Evolutionary conservation across 1,140 invertebrate species (phyloP), one percentile per base, ranked within the genome.

Genomic region (Hylyphantes graminicola): DNA sequence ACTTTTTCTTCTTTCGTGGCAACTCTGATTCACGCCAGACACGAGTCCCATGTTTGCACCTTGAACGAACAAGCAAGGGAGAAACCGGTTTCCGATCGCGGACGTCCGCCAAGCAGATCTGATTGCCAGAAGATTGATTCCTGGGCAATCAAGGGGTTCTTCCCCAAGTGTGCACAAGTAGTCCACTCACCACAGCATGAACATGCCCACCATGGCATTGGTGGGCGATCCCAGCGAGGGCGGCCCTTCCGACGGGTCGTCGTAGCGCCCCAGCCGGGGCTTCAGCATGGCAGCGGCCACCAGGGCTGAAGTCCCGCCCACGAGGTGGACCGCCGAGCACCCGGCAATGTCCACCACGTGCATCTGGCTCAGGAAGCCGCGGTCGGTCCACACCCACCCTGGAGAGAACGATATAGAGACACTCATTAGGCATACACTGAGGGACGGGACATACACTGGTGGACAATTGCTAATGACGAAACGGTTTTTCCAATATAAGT

Each of bases 221-320:
- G 96, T 96, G 0, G 96, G 96, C 87, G 93, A 94, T 0, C 96
- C 96, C 85, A 97, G 90, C 0, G 96, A 94, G 21, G 95, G 88
- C 35, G 95, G 87, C 0, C 95, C 92, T 8, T 92, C 92, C 6
- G 63, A 21, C 6, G 91, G 92, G 0, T 94, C 94, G 21, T 95
- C 93, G 88, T 97, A 98, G 21, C 96, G 90, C 0, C 96, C 96
- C 17, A 95, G 87, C 35, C 97, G 91, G 2, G 97, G 96, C 57
- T 96, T 96, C 65, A 98, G 90, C 94, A 98, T 96, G 13, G 95
- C 90, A 1, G 96, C 94, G 48, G 95, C 96, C 0, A 96, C 95
- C 83, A 97, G 92, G 1, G 96, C 96, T 89, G 92, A 92, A 3
- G 89, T 87, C 54, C 92, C 93, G 89, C 96, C 96, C 72, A 97